Evolutionary conservation across 2,113 vertebrate species (phyloP).

Genomic region (Heloderma charlesbogerti): DNA sequence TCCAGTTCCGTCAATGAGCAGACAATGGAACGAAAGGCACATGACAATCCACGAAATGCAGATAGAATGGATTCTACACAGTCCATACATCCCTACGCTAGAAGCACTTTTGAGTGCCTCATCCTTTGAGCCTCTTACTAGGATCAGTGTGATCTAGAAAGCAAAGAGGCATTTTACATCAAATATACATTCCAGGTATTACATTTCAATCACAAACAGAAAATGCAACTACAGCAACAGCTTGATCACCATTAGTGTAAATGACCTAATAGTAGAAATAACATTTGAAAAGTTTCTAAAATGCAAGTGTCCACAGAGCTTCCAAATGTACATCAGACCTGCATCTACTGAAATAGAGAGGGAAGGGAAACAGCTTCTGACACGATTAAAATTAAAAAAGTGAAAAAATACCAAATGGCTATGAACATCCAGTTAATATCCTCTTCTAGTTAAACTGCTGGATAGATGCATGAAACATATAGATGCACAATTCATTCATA

Average conservation of each 20-base stretch:
- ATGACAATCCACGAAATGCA: too few relatives aligned
- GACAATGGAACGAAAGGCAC: too few relatives aligned
- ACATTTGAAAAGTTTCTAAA: not conserved
- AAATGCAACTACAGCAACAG: not conserved
- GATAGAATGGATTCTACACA: too few relatives aligned
- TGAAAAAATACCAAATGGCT: slow-evolving; percentile 8
- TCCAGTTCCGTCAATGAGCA: too few relatives aligned
- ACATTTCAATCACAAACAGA: not conserved
- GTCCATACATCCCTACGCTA: too few relatives aligned
- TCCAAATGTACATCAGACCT: not conserved
- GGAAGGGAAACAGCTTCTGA: not conserved
- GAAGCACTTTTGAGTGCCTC: too few relatives aligned
- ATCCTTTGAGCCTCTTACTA: not conserved
- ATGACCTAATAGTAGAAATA: not conserved
- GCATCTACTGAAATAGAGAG: not conserved
- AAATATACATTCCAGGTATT: not conserved
- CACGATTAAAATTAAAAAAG: not conserved
- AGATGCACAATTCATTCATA: not conserved
- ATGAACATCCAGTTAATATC: not conserved
- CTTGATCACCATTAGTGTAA: not conserved
- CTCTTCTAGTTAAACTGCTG: not conserved
- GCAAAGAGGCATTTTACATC: not conserved
- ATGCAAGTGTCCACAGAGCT: not conserved
- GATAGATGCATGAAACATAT: not conserved
- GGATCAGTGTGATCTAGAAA: not conserved